Percentiles rank a stretch among this genome's conserved stretches.
Conservation (phyloP, 2,888 invertebrate species). For the Rhagonycha lutea region DNA sequence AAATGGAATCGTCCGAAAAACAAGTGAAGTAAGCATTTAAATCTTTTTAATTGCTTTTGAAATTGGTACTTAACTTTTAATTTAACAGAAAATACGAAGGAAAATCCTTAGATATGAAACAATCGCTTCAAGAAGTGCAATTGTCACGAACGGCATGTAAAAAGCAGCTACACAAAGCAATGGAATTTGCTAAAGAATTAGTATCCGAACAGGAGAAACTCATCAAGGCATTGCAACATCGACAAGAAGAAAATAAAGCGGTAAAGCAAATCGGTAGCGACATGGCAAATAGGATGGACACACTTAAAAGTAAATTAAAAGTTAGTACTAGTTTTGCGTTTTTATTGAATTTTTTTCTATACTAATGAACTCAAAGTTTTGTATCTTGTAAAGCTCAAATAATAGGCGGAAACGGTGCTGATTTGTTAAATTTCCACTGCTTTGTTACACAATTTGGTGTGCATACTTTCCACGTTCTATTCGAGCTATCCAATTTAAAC, state of each 20-base stretch:
- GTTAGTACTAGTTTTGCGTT: constrained; percentile 41
- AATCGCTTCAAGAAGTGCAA: constrained; percentile 55
- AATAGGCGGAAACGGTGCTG: too few species aligned
- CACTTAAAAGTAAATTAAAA: constrained; percentile 57
- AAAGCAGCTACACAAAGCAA: constrained; percentile 59
- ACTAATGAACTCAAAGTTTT: background rate
- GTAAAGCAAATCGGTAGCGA: constrained; percentile 56
- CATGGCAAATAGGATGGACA: constrained; percentile 57
- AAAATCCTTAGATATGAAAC: constrained; percentile 56
- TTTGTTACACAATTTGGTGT: too few species aligned
- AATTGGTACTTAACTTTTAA: background rate
- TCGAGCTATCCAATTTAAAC: too few species aligned
- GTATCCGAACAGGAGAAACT: constrained; percentile 59
- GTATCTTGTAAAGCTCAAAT: background rate
- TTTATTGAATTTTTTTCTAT: background rate
- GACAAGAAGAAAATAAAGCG: constrained; percentile 51
- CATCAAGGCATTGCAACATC: constrained; percentile 51
- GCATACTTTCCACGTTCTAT: too few species aligned
- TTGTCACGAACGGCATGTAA: constrained; percentile 58
- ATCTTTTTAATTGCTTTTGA: background rate
- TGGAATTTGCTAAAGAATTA: constrained; percentile 59
- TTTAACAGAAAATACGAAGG: constrained; percentile 54
- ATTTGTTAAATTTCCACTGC: too few species aligned
- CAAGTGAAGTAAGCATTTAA: constrained; percentile 47
- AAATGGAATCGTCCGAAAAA: constrained; percentile 61